Evolutionary conservation across 2,797 vertebrate species (phyloP).

Genomic region (Arrhamphus sclerolepis): DNA sequence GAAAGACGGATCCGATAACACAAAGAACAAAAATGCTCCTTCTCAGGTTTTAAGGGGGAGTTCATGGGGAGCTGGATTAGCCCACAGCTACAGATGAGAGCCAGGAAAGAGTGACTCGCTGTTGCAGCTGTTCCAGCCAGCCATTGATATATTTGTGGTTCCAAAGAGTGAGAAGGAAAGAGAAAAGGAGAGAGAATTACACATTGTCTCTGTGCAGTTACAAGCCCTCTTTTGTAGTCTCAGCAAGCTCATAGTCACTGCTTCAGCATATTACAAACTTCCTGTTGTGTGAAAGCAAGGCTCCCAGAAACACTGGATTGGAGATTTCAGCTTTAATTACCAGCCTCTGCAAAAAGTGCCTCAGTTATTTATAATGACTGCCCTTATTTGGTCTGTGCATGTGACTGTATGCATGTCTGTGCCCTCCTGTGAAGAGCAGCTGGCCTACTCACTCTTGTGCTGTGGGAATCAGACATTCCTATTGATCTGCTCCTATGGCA

Average conservation of each 20-base stretch:
- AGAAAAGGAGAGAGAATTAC: slow-evolving; percentile 10
- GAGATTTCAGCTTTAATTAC: slow-evolving; percentile 75
- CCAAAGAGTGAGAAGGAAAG: slow-evolving; percentile 1
- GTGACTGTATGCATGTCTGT: slow-evolving; percentile 18
- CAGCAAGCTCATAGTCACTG: slow-evolving; percentile 32
- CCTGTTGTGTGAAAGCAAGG: slow-evolving; percentile 50
- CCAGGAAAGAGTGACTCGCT: slow-evolving; percentile 60
- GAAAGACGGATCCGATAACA: background rate
- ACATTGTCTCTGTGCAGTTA: slow-evolving; percentile 35
- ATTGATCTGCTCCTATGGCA: slow-evolving; percentile 78
- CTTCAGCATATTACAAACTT: slow-evolving; percentile 50
- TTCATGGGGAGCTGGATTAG: slow-evolving; percentile 24
- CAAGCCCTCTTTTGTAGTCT: slow-evolving; percentile 13
- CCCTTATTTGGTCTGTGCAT: slow-evolving; percentile 53
- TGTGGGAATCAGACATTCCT: slow-evolving; percentile 76
- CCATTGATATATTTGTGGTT: slow-evolving; percentile 51
- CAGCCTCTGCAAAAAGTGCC: slow-evolving; percentile 60
- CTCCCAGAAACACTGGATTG: slow-evolving; percentile 45
- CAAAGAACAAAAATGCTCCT: slow-evolving; percentile 2
- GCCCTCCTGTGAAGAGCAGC: slow-evolving; percentile 65
- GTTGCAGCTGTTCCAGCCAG: slow-evolving; percentile 39
- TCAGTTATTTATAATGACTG: slow-evolving; percentile 69
- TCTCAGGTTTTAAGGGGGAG: slow-evolving; percentile 27
- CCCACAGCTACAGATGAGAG: slow-evolving; percentile 14
- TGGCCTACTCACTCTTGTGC: slow-evolving; percentile 61